phyloP scores from a whole-genome alignment of 1,140 invertebrate species.

The Bicyclus anynana region DNA sequence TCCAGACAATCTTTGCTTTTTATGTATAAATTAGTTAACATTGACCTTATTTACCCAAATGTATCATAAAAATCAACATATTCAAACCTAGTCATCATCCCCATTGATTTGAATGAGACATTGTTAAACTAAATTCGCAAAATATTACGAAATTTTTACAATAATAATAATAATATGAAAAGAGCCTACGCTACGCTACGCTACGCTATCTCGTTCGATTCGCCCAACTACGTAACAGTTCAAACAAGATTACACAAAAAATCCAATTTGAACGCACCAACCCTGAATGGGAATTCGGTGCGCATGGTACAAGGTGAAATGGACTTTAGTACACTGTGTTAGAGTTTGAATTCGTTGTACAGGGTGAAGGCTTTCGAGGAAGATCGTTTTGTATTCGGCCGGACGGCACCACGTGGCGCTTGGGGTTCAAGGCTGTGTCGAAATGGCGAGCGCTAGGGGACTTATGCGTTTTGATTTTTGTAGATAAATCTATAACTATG shows the following conservation, averaged over 20 bases:
- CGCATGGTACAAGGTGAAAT: slow-evolving; percentile 30
- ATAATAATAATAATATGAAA: slow-evolving; percentile 1
- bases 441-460: slow-evolving; percentile 28
- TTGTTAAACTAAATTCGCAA: background rate
- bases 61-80: too few relatives aligned
- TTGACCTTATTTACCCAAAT: too few relatives aligned
- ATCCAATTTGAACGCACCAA: slow-evolving; percentile 27
- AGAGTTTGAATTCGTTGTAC: slow-evolving; percentile 41
- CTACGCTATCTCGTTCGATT: slow-evolving; percentile 9
- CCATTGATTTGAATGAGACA: background rate
- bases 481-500: slow-evolving; percentile 2
- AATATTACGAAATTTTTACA: background rate
- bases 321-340: slow-evolving; percentile 26
- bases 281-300: slow-evolving; percentile 39
- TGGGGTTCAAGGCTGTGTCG: slow-evolving; percentile 49
- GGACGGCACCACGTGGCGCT: slow-evolving; percentile 54
- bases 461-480: slow-evolving; percentile 19
- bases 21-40: too few relatives aligned
- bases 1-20: too few relatives aligned
- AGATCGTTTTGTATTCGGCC: slow-evolving; percentile 54
- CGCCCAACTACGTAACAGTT: slow-evolving; percentile 20
- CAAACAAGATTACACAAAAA: slow-evolving; percentile 26
- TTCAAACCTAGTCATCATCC: too few relatives aligned
- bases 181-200: too few relatives aligned
- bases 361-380: slow-evolving; percentile 42